These are phyloP conservation scores for Cryptophagus acutangulus DNA, from an alignment of 2,888 invertebrate genomes.

Conservation along the genomic window DNA sequence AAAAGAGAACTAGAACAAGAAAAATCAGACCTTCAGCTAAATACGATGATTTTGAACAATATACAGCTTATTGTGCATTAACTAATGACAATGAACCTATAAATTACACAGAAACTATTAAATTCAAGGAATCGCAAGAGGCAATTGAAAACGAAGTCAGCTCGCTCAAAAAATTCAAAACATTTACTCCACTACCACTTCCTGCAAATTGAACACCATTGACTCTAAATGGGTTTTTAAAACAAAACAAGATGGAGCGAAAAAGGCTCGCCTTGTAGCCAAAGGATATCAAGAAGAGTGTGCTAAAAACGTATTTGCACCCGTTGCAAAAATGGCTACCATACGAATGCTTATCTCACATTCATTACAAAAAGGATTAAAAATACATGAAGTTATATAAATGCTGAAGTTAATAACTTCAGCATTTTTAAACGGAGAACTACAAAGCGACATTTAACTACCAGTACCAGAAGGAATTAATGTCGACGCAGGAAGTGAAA, in stretches of 20 bases:
- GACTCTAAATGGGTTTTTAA: slow-evolving; percentile 25
- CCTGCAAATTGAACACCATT: slow-evolving; percentile 19
- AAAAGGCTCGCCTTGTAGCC: slow-evolving; percentile 17
- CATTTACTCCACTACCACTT: neutral
- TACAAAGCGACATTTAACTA: slow-evolving; percentile 16
- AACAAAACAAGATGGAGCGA: slow-evolving; percentile 18
- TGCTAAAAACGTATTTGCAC: slow-evolving; percentile 10
- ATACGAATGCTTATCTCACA: slow-evolving; percentile 10
- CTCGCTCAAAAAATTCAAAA: too few relatives aligned
- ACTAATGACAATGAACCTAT: too few relatives aligned
- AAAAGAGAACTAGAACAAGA: slow-evolving; percentile 11
- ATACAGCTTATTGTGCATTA: slow-evolving; percentile 15
- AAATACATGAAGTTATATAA: slow-evolving; percentile 11
- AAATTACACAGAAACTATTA: too few relatives aligned
- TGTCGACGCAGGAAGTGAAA: neutral
- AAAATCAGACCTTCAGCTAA: slow-evolving; percentile 14
- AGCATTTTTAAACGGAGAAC: slow-evolving; percentile 21
- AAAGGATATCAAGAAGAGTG: slow-evolving; percentile 16
- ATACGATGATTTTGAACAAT: slow-evolving; percentile 15
- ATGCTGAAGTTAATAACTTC: too few relatives aligned
- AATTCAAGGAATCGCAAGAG: too few relatives aligned
- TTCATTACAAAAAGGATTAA: slow-evolving; percentile 8
- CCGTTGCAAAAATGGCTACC: slow-evolving; percentile 11
- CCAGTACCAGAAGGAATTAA: slow-evolving; percentile 12
- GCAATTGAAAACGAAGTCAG: too few relatives aligned